Evolutionary conservation across 2,113 vertebrate genomes (phyloP).

Genomic region (Acrocephalus arundinaceus): DNA sequence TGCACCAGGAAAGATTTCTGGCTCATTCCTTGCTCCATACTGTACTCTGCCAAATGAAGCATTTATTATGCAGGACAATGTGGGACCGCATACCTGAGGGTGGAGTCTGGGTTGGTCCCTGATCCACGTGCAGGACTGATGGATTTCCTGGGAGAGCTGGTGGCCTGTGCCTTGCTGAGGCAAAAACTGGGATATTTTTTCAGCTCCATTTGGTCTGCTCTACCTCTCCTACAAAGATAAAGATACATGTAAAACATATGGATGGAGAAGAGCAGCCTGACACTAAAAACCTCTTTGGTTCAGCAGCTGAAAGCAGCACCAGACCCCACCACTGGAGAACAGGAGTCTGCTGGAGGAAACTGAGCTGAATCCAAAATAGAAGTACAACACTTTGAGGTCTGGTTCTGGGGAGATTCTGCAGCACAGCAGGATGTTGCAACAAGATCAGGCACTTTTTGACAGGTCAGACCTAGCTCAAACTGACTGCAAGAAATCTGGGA

Average conservation of each 20-base stretch:
- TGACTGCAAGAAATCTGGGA: neutral
- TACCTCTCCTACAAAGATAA: neutral
- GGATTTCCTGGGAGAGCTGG: neutral
- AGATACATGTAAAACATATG: neutral
- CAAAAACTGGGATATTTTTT: neutral
- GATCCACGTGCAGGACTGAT: rapidly evolving
- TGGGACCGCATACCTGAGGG: neutral
- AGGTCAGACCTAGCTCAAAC: neutral
- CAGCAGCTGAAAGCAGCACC: neutral
- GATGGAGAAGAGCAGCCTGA: neutral
- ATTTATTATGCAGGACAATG: neutral
- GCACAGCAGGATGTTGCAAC: neutral
- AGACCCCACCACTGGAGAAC: neutral
- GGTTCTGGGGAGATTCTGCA: neutral
- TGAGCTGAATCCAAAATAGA: neutral
- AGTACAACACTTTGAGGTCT: neutral
- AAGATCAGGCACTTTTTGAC: rapidly evolving
- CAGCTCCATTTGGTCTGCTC: neutral
- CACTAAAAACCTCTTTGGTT: neutral
- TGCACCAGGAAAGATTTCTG: conserved; percentile 23
- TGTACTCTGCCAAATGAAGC: neutral
- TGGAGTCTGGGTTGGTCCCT: neutral
- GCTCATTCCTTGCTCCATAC: neutral
- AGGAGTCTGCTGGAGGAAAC: neutral
- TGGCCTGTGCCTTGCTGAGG: neutral